Base-by-base conservation (phyloP, 1,140 invertebrate genomes). In the Homarus americanus region DNA sequence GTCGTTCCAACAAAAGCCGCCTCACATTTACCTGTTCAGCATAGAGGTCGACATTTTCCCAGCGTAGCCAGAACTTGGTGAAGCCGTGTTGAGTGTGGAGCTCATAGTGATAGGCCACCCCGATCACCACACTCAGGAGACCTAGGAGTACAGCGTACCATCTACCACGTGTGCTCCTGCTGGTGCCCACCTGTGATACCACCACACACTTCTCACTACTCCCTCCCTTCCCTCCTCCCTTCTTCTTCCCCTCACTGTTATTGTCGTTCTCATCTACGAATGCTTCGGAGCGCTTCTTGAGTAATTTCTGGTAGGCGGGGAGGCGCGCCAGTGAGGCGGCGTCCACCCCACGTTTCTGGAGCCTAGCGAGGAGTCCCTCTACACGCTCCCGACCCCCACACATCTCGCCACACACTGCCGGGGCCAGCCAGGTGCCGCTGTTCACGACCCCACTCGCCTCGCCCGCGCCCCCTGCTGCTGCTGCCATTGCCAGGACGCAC, bases 1-100 rank as follows among this genome's bases (percentile, higher is more conserved):
- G 24, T 24, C 24, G 10, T 63, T 24, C 24, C 53, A 63, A 15
- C 32, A 72, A 44, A 17, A 38, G 24, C 36, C 38, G 4, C n/a
- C n/a, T 34, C 20, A 9, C 20, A 24, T 15, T 79, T 49, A 89
- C 87, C 79, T 89, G 87, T 53, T 89, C 87, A 36, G 80, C 87
- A 15, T 89, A 66, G 15, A 89, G 87, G 9, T 89, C 87, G 24
- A 89, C 69, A 40, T 89, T 89, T 63, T 89, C 87, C 87, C 87
- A 89, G 2, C 69, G 58, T 7, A 89, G 87, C 87, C 87, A 89
- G 24, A 89, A 83, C 63, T 73, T 82, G 24, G 87, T 73, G 34
- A 89, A 89, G 32, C 87, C 87, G 10, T 89, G 79, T 24, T 89
- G 87, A 1, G 87, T 89, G 44, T 89, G 79, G 2, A 89, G 80